A percentile compares a stretch with the other conserved stretches of the same genome.
Conservation (phyloP, 2,888 invertebrate species). For the Habroteleia sp. region DNA sequence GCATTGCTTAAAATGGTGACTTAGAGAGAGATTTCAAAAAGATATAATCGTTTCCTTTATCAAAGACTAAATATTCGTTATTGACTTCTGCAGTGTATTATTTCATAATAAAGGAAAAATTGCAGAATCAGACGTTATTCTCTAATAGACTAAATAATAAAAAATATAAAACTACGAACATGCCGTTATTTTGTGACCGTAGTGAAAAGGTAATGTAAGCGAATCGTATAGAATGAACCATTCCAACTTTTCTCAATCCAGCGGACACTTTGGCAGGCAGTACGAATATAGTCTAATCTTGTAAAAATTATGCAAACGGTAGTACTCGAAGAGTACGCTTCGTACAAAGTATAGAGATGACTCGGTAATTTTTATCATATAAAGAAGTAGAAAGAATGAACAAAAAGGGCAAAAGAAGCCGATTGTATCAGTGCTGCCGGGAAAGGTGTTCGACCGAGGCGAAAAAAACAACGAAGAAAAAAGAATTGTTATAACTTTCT, state of each 20-base stretch:
- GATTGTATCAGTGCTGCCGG: conserved; percentile 4
- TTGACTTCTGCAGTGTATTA: conserved; percentile 18
- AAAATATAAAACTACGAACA: conserved; percentile 12
- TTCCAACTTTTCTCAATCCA: conserved; percentile 55
- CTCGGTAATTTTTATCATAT: conserved; percentile 46
- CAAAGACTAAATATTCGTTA: conserved; percentile 25
- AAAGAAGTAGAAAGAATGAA: conserved; percentile 16
- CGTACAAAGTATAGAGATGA: conserved; percentile 22
- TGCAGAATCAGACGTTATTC: conserved; percentile 29
- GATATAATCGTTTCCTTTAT: neutral
- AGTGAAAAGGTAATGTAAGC: conserved; percentile 40
- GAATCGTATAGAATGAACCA: conserved; percentile 39
- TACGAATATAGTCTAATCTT: conserved; percentile 54
- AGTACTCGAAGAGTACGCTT: conserved; percentile 17
- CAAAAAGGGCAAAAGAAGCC: conserved; percentile 4
- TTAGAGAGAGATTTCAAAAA: too few relatives aligned
- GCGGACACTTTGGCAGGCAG: conserved; percentile 53
- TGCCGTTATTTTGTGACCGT: conserved; percentile 32
- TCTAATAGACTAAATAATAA: conserved; percentile 14
- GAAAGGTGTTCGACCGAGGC: conserved; percentile 12
- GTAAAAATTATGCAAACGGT: conserved; percentile 60
- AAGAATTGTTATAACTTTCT: conserved; percentile 13
- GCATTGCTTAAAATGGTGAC: too few relatives aligned
- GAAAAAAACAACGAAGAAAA: conserved; percentile 1
- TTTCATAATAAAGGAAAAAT: conserved; percentile 26